Percentiles rank a stretch among this genome's conserved stretches.
phyloP scores from a whole-genome alignment of 2,113 vertebrate species.

The Galemys pyrenaicus region DNA sequence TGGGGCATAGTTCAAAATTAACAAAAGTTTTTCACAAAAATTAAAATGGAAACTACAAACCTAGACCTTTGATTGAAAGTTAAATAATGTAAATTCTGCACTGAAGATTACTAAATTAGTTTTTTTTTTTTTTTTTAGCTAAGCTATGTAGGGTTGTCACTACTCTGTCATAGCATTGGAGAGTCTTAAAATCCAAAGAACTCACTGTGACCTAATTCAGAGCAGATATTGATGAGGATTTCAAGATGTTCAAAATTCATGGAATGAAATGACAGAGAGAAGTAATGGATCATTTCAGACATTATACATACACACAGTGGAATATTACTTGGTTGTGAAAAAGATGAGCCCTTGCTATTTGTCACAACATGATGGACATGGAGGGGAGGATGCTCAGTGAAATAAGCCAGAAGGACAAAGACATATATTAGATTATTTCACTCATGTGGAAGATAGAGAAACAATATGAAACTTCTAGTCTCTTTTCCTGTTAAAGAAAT shows the following conservation, averaged over 20 bases:
- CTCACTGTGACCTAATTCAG: not conserved
- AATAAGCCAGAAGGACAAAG: no score
- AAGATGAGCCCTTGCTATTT: no score
- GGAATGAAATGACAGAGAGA: not conserved
- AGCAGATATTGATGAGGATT: not conserved
- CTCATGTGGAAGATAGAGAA: no score
- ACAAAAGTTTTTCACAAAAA: constrained; percentile 74
- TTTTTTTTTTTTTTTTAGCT: not conserved
- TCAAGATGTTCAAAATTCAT: not conserved
- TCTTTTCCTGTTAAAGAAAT: no score
- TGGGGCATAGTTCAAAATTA: constrained; percentile 79
- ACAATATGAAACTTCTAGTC: no score
- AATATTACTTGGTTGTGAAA: no score
- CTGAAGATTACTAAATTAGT: not conserved
- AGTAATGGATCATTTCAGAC: not conserved
- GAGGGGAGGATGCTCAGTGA: no score
- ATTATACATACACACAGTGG: no score
- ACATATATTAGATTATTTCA: no score
- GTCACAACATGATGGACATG: no score
- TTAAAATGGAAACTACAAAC: constrained; percentile 62
- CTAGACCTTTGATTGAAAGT: constrained; percentile 41
- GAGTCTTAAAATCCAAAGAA: not conserved
- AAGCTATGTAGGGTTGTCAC: not conserved
- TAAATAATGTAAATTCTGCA: constrained; percentile 62
- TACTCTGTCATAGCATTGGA: not conserved